Evolutionary conservation across 2,797 vertebrate species (phyloP).

Genomic region (Adelosebastes latens): DNA sequence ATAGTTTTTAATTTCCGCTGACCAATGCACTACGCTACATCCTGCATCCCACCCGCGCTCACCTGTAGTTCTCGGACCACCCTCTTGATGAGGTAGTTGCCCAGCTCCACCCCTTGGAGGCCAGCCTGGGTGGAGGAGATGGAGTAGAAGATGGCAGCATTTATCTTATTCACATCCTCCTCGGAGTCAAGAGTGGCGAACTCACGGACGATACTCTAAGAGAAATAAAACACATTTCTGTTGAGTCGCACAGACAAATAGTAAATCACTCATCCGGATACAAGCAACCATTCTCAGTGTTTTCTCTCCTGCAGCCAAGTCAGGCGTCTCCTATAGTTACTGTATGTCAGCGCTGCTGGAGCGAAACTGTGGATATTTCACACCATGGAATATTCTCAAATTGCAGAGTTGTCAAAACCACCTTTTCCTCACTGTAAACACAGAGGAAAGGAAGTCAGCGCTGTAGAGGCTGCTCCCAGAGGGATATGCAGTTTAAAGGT

Average conservation of each 20-base stretch:
- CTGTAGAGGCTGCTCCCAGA: slow-evolving; percentile 12
- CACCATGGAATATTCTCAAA: slow-evolving; percentile 24
- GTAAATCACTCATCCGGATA: neutral
- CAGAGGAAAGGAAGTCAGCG: slow-evolving; percentile 10
- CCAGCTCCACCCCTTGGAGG: slow-evolving; percentile 95
- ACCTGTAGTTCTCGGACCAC: slow-evolving; percentile 96
- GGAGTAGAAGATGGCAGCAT: slow-evolving; percentile 94
- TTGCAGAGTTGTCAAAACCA: slow-evolving; percentile 31
- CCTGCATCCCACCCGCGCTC: slow-evolving; percentile 16
- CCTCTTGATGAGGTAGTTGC: slow-evolving; percentile 94
- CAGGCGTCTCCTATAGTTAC: neutral
- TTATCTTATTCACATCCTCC: slow-evolving; percentile 88
- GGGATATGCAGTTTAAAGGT: slow-evolving; percentile 44
- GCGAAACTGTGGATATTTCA: slow-evolving; percentile 37
- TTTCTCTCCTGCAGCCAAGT: neutral
- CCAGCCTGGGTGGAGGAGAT: slow-evolving; percentile 94
- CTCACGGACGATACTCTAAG: slow-evolving; percentile 91
- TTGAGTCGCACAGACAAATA: neutral
- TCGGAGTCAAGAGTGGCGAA: slow-evolving; percentile 80
- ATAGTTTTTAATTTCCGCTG: neutral
- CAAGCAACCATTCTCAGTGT: neutral
- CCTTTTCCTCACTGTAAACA: slow-evolving; percentile 22
- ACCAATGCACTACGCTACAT: neutral
- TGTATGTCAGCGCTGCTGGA: neutral
- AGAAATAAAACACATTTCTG: neutral